Base-by-base conservation (phyloP, 2,113 vertebrate genomes). In the Rhadina sibilatrix region DNA sequence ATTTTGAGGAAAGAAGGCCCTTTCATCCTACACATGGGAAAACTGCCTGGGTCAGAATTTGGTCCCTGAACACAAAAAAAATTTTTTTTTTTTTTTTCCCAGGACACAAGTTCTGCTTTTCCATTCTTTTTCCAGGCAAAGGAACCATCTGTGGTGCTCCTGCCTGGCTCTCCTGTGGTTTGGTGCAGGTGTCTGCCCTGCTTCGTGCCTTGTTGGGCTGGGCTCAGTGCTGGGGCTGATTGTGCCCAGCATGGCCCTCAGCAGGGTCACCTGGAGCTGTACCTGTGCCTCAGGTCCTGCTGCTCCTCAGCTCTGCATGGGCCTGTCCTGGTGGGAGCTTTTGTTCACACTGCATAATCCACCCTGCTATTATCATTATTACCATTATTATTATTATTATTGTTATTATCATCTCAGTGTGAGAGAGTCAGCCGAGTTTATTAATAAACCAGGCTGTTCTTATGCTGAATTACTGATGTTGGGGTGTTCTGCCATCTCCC, bases 171-270 rank as follows among this genome's bases (percentile, higher is more conserved):
- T 35, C 92, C 2, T 89, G 95, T 93, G 96, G 2, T 80, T 74
- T 90, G 35, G 76, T 86, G 93, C 96, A 97, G 96, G 93, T 96
- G 96, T 70, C 89, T 94, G 94, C 89, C 0, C 95, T 83, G 92
- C 90, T 88, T 93, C 11, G 2, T 40, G 18, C 38, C 83, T 78
- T 37, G 60, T 46, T 69, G 47, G 69, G 31, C 63, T 85, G 92
- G 52, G 90, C 81, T 91, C 38, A n/a, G 65, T n/a, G 42, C 92
- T 59, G 56, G 0, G 60, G 40, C 80, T 91, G 91, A 15, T 63
- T 42, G 92, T 89, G 81, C 90, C 72, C 96, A 93, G 93, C 91
- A 33, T 33, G 89, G 87, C 50, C 91, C 6, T 5, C 91, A 14
- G 93, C 25, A 3, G 5, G 4, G 6, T 93, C 91, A 28, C 40